A percentile compares a stretch with the other conserved stretches of the same genome.
Evolutionary conservation across 2,113 vertebrate species (phyloP).

Genomic region (Parus major): DNA sequence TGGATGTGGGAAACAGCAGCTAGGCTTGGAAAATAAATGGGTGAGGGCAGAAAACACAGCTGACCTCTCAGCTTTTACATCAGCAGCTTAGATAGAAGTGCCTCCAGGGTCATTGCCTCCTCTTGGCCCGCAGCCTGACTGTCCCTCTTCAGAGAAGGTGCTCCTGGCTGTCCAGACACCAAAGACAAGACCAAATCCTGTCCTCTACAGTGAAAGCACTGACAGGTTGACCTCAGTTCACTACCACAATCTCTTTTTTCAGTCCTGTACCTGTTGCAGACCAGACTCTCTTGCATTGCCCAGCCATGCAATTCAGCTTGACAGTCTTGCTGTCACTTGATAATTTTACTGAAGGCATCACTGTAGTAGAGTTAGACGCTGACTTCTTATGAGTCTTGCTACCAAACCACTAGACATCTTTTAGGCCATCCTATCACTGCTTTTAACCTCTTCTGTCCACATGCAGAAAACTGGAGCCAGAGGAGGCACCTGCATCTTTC

Average conservation of each 20-base stretch:
- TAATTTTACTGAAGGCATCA: neutral
- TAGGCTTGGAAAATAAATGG: neutral
- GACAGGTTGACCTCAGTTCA: neutral
- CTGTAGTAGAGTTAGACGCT: neutral
- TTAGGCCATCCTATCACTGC: neutral
- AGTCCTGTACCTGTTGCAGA: neutral
- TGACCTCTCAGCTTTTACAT: neutral
- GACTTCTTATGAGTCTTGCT: neutral
- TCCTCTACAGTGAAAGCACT: neutral
- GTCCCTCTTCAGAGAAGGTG: neutral
- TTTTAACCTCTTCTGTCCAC: neutral
- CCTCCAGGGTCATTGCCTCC: neutral
- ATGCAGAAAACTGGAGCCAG: neutral
- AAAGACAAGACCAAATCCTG: neutral
- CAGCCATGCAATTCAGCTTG: rapidly evolving
- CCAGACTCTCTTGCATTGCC: neutral
- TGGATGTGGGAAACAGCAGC: rapidly evolving
- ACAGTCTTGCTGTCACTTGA: neutral
- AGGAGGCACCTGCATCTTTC: neutral
- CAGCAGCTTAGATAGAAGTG: neutral
- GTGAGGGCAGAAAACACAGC: neutral
- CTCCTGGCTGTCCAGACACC: neutral
- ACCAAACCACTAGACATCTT: neutral
- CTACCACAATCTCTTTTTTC: neutral
- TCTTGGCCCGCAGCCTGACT: neutral